Evolutionary conservation across 2,888 invertebrate genomes (phyloP), one percentile per base, ranked within the genome.

Genomic region (Metacarcinus magister): DNA sequence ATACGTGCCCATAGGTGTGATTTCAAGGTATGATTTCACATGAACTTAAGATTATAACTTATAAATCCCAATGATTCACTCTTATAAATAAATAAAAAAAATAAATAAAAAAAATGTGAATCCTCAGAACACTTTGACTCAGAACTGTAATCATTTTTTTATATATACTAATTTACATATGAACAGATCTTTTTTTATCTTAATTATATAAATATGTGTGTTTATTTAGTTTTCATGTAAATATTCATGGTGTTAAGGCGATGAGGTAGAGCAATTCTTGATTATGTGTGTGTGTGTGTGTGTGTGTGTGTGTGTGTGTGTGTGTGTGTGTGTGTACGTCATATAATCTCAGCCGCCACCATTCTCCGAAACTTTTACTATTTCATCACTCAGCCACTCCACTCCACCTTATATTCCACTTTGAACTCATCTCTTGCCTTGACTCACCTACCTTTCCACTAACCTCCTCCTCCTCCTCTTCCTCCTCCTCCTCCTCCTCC

Each of bases 231-330:
- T 4, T 60, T 60, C 8, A 60, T 8, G 19, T 60, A 60, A 60
- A 60, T 60, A 60, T 19, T 60, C 19, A 16, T 60, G 60, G 23
- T 60, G 60, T 60, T 23, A 60, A 60, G 60, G 60, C 60, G 60
- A 60, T 60, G n/a, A n/a, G n/a, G n/a, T n/a, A n/a, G n/a, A n/a
- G n/a, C n/a, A n/a, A n/a, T n/a, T n/a, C n/a, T n/a, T n/a, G n/a
- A n/a, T n/a, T 23, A 44, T 90, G 16, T 39, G 39, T 90, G 23
- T 48, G 48, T 92, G n/a, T 32, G n/a, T 48, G 54, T 54, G 92
- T 46, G 46, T 46, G 46, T 46, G 92, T 46, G 44, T 92, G 44
- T 92, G 92, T 92, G 48, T 92, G 92, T 46, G 92, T 92, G n/a
- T 46, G 43, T 46, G 92, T 46, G 44, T 92, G 16, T 92, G 44